phyloP scores from a whole-genome alignment of 2,888 invertebrate species.

The Campopleginae sp. region DNA sequence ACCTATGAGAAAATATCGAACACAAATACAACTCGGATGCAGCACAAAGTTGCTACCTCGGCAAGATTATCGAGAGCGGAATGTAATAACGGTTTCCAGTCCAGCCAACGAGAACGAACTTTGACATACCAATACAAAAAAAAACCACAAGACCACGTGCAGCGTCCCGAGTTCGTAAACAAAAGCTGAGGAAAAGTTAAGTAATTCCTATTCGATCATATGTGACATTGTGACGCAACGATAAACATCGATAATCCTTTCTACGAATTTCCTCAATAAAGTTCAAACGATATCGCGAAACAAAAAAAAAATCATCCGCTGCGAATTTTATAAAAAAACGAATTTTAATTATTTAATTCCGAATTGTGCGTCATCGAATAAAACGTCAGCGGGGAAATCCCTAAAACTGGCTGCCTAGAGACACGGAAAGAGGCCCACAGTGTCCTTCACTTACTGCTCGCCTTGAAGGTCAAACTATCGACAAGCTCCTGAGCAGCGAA shows the following conservation, averaged over 20 bases:
- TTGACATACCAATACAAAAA: not conserved
- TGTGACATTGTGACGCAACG: not conserved
- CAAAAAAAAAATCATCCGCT: not conserved
- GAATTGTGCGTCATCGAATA: too few species aligned
- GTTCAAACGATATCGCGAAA: not conserved
- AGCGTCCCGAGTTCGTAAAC: not conserved
- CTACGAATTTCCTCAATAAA: not conserved
- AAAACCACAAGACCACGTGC: not conserved
- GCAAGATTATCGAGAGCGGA: too few species aligned
- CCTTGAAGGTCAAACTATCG: too few species aligned
- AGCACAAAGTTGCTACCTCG: too few species aligned
- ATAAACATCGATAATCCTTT: not conserved
- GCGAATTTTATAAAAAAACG: not conserved
- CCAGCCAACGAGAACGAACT: conserved; percentile 6
- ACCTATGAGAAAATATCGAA: too few species aligned
- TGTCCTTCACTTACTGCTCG: too few species aligned
- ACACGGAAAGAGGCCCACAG: too few species aligned
- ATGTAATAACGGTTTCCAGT: not conserved
- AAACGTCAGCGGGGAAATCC: too few species aligned
- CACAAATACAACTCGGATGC: too few species aligned
- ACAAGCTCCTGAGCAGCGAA: not conserved
- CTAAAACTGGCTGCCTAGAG: too few species aligned
- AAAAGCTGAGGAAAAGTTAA: not conserved
- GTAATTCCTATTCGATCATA: not conserved
- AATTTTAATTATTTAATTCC: not conserved